Conservation (phyloP, 92 coral and sea anemone species). For the Siderastrea radians region DNA sequence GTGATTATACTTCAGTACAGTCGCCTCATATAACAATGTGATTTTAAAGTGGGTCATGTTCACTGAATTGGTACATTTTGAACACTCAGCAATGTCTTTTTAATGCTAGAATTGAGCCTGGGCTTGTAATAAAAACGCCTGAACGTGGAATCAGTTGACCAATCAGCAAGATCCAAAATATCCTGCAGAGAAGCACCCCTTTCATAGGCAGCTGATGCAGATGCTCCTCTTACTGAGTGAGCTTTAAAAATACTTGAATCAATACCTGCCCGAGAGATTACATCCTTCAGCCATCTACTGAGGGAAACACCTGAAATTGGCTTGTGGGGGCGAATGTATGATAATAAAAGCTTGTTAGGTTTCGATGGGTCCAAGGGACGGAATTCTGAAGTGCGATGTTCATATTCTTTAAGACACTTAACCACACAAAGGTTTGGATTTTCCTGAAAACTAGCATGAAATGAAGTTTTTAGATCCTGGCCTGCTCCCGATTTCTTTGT, state of each 20-base stretch:
- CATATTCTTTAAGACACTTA: slow-evolving; percentile 59
- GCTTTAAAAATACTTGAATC: slow-evolving; percentile 58
- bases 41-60: slow-evolving; percentile 50
- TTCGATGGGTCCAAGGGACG: slow-evolving; percentile 44
- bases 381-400: slow-evolving; percentile 52
- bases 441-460: slow-evolving; percentile 72
- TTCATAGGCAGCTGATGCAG: slow-evolving; percentile 47
- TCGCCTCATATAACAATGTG: slow-evolving; percentile 43
- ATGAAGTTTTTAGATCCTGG: slow-evolving; percentile 51
- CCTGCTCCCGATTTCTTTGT: slow-evolving; percentile 68
- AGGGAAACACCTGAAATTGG: slow-evolving; percentile 65
- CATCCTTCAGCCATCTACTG: slow-evolving; percentile 67
- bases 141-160: slow-evolving; percentile 66
- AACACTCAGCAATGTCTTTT: slow-evolving; percentile 15
- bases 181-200: slow-evolving; percentile 36
- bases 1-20: slow-evolving; percentile 64
- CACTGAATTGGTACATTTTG: background rate
- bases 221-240: slow-evolving; percentile 55
- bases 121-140: slow-evolving; percentile 59
- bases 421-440: slow-evolving; percentile 68
- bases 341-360: slow-evolving; percentile 59
- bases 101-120: slow-evolving; percentile 18
- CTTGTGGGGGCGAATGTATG: slow-evolving; percentile 65
- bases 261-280: slow-evolving; percentile 54
- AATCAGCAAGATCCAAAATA: slow-evolving; percentile 41